Evolutionary conservation across 2,888 invertebrate genomes (phyloP), one percentile per base, ranked within the genome.

Genomic region (Pristionchus japonicus): DNA sequence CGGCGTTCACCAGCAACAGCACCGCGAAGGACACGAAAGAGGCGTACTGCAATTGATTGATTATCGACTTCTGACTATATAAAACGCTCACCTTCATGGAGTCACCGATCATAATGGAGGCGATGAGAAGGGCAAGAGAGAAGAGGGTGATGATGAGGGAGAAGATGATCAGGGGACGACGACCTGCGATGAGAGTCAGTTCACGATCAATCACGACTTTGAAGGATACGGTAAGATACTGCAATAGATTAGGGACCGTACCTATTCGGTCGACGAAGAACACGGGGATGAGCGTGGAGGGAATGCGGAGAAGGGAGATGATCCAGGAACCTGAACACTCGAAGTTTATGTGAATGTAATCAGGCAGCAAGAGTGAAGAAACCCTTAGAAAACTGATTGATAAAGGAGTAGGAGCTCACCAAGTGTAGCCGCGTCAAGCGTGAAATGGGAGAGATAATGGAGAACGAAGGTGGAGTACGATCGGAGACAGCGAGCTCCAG

Each of bases 271-370:
- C 85, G 40, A 85, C 85, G 85, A 85, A 85, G 43, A 85, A 90
- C 0, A 92, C 91, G 20, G 91, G 91, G 17, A 92, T 89, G 47
- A 92, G 87, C 11, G 92, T 92, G 85, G 90, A 88, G 6, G 91
- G 92, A 13, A 92, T 86, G 70, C 92, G 90, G 20, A 91, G 40
- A 27, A 91, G 90, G 11, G 87, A 83, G 70, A 89, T 88, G 67
- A 74, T 64, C 40, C 82, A 89, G 20, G 89, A 89, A 61, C 89
- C 89, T 87, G 34, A 37, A 31, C 23, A 43, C 11, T 43, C 43
- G n/a, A n/a, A n/a, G n/a, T n/a, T n/a, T n/a, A n/a, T n/a, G n/a
- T n/a, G n/a, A n/a, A n/a, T n/a, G n/a, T n/a, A n/a, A 3, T 64
- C 64, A 27, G n/a, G 64, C 31, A 13, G 34, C 11, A 34, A 17